Evolutionary conservation across 2,888 invertebrate species (phyloP), one percentile per base, ranked within the genome.

Genomic region (Trilocha varians): DNA sequence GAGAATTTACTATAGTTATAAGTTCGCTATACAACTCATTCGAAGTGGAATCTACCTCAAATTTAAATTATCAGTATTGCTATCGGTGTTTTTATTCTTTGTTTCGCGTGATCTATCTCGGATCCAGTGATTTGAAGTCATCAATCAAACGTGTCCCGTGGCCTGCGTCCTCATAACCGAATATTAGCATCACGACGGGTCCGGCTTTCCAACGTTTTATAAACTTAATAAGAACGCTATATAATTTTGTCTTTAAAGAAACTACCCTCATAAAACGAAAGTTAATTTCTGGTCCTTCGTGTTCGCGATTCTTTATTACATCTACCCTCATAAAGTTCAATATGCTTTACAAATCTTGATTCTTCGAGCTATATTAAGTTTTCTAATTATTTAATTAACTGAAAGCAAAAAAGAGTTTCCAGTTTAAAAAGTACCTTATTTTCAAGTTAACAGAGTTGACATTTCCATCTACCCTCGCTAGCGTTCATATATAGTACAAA

Each of bases 121-220:
- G 78, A 79, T 80, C 83, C 84, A 78, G 76, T 75, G 78, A 82
- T 84, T 84, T 84, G 85, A 84, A 82, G 85, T 85, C 85, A 85
- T 85, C 85, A 85, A 85, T 85, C 85, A 82, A 76, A 77, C 57
- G 61, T 57, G 59, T 65, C 70, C 65, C 59, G 54, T 60, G 65
- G 66, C 69, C 74, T 73, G 72, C 82, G 82, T 80, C 78, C 63
- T 68, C 70, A 75, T 75, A 84, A 85, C 82, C 68, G 80, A 82
- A 67, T 80, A 82, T 80, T 41, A 50, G 47, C 56, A 74, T 76
- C 77, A 80, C 82, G 79, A 74, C 78, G 80, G 73, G 72, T 25
- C 73, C 78, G 76, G 77, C 75, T 69, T 64, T 59, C 44, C 48
- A 55, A 37, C 38, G 47, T 51, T 39, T 39, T 37, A 46, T 49